Percentiles rank a stretch among this genome's conserved stretches.
Conservation (phyloP, 2,797 vertebrate species). For the Lerista edwardsae region DNA sequence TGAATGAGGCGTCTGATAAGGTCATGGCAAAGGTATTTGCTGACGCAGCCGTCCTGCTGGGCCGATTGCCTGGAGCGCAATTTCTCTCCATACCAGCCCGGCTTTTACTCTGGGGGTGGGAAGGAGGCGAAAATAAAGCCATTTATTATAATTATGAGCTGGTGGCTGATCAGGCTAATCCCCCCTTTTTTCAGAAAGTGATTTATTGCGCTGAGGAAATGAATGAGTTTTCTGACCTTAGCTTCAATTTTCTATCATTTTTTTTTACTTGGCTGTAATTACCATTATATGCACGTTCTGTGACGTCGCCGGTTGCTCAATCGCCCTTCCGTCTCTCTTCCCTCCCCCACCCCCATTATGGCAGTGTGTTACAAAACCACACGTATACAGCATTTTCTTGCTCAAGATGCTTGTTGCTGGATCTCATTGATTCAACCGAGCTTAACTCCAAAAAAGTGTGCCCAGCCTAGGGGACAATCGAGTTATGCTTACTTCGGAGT, state of each 20-base stretch:
- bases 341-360: too few relatives aligned
- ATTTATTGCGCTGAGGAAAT: not conserved
- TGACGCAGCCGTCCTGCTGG: not conserved
- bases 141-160: not conserved
- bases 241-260: not conserved
- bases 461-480: too few relatives aligned
- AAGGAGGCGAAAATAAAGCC: too few relatives aligned
- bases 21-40: fast-evolving
- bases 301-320: not conserved
- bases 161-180: not conserved
- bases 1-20: not conserved
- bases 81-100: not conserved
- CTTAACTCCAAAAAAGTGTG: too few relatives aligned
- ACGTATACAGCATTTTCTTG: too few relatives aligned
- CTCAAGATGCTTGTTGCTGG: too few relatives aligned
- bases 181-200: not conserved
- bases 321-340: too few relatives aligned
- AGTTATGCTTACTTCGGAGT: too few relatives aligned
- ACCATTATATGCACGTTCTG: too few relatives aligned
- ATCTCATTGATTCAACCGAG: too few relatives aligned
- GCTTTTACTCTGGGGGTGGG: not conserved
- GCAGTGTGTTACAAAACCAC: too few relatives aligned
- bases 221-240: not conserved
- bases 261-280: too few relatives aligned
- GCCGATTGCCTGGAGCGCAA: not conserved